phyloP scores from a whole-genome alignment of 2,888 invertebrate genomes.

The Perizoma flavofasciatum region DNA sequence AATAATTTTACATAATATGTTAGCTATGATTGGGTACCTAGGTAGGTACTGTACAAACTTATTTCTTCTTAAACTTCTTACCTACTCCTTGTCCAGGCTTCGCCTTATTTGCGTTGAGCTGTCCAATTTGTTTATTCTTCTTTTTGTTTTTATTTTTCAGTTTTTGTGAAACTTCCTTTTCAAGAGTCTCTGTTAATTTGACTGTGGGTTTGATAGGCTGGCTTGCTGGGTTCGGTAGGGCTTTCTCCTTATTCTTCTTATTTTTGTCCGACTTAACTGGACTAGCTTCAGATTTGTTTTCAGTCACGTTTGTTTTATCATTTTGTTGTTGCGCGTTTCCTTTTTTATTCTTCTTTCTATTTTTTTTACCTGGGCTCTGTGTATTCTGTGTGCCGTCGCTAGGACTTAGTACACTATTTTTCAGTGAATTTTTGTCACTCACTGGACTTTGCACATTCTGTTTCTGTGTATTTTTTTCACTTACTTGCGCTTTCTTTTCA shows the following conservation, averaged over 20 bases:
- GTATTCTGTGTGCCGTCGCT: constrained; percentile 22
- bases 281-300: constrained; percentile 27
- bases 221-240: constrained; percentile 9
- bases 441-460: constrained; percentile 14
- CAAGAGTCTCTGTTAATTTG: constrained; percentile 57
- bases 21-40: not conserved
- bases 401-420: constrained; percentile 17
- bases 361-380: constrained; percentile 37
- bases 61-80: constrained; percentile 54
- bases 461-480: constrained; percentile 12
- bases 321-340: constrained; percentile 35
- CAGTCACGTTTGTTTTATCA: constrained; percentile 18
- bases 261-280: constrained; percentile 40
- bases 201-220: constrained; percentile 42
- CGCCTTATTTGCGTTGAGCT: constrained; percentile 53
- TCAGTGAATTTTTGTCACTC: constrained; percentile 13
- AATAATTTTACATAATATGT: constrained; percentile 26
- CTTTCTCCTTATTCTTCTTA: constrained; percentile 42
- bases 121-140: constrained; percentile 68
- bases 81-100: constrained; percentile 45
- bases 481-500: constrained; percentile 18
- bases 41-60: constrained; percentile 24
- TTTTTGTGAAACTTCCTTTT: constrained; percentile 61
- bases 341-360: constrained; percentile 49
- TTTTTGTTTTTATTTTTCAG: constrained; percentile 67